Conservation (phyloP, 2,113 vertebrate species). For the Suricata suricatta region DNA sequence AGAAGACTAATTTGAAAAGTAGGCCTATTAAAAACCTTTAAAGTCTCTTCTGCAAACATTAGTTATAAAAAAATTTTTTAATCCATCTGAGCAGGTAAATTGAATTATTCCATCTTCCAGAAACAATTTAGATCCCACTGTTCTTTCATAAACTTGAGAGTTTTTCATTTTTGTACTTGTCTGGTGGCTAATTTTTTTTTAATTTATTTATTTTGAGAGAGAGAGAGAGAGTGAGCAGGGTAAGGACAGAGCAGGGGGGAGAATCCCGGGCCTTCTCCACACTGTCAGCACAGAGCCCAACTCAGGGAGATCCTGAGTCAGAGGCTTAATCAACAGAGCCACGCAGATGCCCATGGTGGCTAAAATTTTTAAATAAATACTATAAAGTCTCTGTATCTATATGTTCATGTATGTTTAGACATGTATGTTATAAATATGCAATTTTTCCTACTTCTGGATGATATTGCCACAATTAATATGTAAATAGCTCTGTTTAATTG, state of each 20-base stretch:
- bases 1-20: not conserved
- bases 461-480: not conserved
- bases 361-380: not conserved
- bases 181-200: not conserved
- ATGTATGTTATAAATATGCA: not conserved
- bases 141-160: not conserved
- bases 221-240: too few relatives aligned
- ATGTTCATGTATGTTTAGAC: not conserved
- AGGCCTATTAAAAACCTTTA: not conserved
- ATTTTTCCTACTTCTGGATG: not conserved
- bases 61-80: too few relatives aligned
- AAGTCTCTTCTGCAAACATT: not conserved
- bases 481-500: not conserved
- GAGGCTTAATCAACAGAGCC: too few relatives aligned
- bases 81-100: not conserved
- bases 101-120: not conserved
- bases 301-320: too few relatives aligned
- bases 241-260: too few relatives aligned
- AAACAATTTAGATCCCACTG: not conserved
- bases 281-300: too few relatives aligned
- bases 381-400: not conserved
- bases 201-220: too few relatives aligned
- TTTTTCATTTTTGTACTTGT: not conserved
- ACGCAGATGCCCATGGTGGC: not conserved
- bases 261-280: too few relatives aligned